Conservation (phyloP, 2,113 vertebrate species). For the Stomatorhinus ivindoensis region DNA sequence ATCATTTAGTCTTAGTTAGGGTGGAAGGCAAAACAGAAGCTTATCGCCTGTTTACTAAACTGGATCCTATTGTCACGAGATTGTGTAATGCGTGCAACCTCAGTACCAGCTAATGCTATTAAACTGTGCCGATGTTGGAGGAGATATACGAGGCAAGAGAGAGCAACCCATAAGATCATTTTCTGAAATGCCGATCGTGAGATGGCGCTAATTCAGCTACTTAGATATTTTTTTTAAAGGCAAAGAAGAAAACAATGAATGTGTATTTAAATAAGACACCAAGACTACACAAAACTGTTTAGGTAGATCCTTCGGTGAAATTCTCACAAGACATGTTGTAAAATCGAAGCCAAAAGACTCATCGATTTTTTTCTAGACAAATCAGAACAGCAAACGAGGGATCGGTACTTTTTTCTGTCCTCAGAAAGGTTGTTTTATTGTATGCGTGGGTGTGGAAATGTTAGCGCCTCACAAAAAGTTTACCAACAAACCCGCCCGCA, state of each 20-base stretch:
- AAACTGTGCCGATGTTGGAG: neutral
- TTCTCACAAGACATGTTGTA: neutral
- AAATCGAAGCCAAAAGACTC: neutral
- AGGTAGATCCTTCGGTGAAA: neutral
- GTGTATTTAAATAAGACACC: neutral
- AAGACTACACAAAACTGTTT: neutral
- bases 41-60: neutral
- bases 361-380: neutral
- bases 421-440: neutral
- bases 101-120: neutral
- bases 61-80: neutral
- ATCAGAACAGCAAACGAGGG: neutral
- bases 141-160: neutral
- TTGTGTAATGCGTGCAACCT: neutral
- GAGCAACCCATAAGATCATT: neutral
- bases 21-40: neutral
- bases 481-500: neutral
- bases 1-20: neutral
- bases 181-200: neutral
- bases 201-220: neutral
- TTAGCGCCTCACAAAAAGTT: neutral
- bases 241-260: neutral
- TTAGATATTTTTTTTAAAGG: neutral
- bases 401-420: neutral
- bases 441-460: neutral